phyloP scores from a whole-genome alignment of 2,797 vertebrate genomes.

The Mus caroli region DNA sequence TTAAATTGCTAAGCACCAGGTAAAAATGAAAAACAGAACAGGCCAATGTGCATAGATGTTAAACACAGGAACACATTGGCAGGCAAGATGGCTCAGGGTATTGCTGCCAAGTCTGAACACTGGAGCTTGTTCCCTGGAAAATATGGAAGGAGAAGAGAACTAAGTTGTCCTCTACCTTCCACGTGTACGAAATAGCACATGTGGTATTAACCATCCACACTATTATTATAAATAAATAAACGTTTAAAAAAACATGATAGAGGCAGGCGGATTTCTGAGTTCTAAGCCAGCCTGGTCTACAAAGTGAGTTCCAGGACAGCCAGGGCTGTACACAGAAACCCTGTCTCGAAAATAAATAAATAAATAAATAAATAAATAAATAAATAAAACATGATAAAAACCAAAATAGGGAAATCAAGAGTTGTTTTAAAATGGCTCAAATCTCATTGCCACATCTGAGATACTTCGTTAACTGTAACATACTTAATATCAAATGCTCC shows the following conservation, averaged over 20 bases:
- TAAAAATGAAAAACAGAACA: neutral
- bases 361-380: neutral
- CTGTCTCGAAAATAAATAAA: no score
- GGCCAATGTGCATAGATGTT: neutral
- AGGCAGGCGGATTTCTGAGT: no score
- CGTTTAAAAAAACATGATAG: neutral
- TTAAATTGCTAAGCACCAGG: neutral
- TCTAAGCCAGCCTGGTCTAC: no score
- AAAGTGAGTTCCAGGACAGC: no score
- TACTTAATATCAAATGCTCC: conserved; percentile 1
- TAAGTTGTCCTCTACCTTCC: neutral
- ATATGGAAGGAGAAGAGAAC: neutral
- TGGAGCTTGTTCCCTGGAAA: neutral
- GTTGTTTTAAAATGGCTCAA: neutral
- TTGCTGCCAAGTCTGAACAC: neutral
- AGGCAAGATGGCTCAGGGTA: neutral
- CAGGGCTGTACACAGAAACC: no score
- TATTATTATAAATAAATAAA: neutral
- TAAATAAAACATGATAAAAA: neutral
- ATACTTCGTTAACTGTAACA: neutral
- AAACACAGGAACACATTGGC: neutral
- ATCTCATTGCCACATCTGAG: neutral
- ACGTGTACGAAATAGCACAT: neutral
- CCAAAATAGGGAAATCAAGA: neutral
- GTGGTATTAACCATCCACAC: no score